Base-by-base conservation (phyloP, 1,140 invertebrate species). In the Cataglyphis hispanica region DNA sequence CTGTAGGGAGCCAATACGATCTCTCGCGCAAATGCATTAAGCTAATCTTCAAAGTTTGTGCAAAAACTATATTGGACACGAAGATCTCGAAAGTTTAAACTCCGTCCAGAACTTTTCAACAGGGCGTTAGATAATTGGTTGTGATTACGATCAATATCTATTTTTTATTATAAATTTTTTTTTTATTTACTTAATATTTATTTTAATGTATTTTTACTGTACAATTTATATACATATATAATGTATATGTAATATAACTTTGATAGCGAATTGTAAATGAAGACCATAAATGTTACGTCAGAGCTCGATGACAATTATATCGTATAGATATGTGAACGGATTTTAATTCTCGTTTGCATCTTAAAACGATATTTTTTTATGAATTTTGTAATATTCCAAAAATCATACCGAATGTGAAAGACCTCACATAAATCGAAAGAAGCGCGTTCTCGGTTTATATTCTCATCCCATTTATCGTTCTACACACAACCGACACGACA, bases 1-100 rank as follows among this genome's bases (percentile, higher is more conserved):
- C 46, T 31, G 31, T 63, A 64, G 81, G 72, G 69, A 84, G n/a
- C 77, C 60, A 81, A 86, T 40, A 46, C 34, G 53, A 27, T 27
- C 50, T 56, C 22, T 60, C 63, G 40, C 50, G 78, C 86, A 84
- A 87, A 87, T 63, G 76, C 64, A 67, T 84, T 64, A 43, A 85
- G 56, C 31, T 90, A 87, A 90, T 90, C 89, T 56, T n/a, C 67
- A 2, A 89, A 89, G 81, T 87, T 89, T 61, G 46, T 16, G 58
- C 31, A 66, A 81, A 85, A 85, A 58, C 50, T 53, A 13, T 22
- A 56, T n/a, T 22, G 19, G 40, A 67, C 27, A 50, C 43, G 43
- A 53, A 75, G 77, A 88, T 88, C 58, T 80, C 46, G 7, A 81
- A 43, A 61, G 63, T 31, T 60, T 46, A 72, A 60, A 77, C 46